Percentiles rank a stretch among this genome's conserved stretches.
Conservation (phyloP, 2,888 invertebrate species). For the Koerneria pararmatus region DNA sequence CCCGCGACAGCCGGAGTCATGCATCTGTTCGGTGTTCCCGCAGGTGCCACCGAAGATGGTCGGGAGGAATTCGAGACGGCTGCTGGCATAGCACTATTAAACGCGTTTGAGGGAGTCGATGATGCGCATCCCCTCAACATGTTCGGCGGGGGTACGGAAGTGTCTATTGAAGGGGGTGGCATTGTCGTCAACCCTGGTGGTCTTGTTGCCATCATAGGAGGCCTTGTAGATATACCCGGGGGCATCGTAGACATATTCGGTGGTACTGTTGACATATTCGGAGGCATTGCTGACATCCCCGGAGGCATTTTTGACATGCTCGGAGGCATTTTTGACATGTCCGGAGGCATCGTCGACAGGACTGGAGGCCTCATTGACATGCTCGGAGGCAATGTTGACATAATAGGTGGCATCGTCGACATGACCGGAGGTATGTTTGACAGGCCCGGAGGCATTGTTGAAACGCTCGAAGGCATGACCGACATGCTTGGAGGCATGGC, state of each 20-base stretch:
- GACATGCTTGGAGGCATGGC: slow-evolving; percentile 6
- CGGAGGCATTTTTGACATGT: slow-evolving; percentile 9
- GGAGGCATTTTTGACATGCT: not conserved
- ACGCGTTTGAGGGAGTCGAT: too few relatives aligned
- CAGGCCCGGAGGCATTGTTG: too few relatives aligned
- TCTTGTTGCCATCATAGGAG: slow-evolving; percentile 9
- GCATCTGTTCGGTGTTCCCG: too few relatives aligned
- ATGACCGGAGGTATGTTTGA: not conserved
- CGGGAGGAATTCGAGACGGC: too few relatives aligned
- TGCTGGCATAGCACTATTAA: not conserved
- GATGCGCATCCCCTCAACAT: slow-evolving; percentile 10
- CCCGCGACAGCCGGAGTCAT: too few relatives aligned
- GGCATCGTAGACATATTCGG: slow-evolving; percentile 14
- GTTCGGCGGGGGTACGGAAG: slow-evolving; percentile 11
- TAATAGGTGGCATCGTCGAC: not conserved
- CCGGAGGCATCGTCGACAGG: not conserved
- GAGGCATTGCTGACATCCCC: not conserved
- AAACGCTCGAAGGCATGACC: slow-evolving; percentile 15
- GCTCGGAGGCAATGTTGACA: slow-evolving; percentile 19
- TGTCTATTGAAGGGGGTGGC: slow-evolving; percentile 21
- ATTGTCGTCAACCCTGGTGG: not conserved
- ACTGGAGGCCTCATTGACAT: not conserved
- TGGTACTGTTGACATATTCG: not conserved
- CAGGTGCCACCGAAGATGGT: too few relatives aligned
- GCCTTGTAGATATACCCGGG: slow-evolving; percentile 16